A percentile compares a stretch with the other conserved stretches of the same genome.
These are phyloP conservation scores for Melospiza melodia DNA, from an alignment of 2,113 vertebrate genomes.

Conservation along the genomic window DNA sequence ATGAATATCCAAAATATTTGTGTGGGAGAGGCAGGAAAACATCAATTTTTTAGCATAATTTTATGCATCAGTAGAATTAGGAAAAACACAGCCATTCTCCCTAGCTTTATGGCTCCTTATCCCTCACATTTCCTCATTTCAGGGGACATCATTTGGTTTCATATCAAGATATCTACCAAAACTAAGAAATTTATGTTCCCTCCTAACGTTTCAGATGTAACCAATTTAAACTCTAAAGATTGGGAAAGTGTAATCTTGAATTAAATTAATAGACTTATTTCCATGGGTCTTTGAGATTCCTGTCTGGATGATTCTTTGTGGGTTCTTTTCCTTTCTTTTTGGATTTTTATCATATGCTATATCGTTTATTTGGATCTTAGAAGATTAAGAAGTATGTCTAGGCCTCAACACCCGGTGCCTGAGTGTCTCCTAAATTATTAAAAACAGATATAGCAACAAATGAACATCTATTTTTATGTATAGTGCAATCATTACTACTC, in stretches of 20 bases:
- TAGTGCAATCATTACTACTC: background rate
- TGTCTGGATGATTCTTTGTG: background rate
- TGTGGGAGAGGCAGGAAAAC: background rate
- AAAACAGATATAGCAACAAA: slow-evolving; percentile 24
- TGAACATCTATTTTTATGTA: background rate
- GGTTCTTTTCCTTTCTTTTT: background rate
- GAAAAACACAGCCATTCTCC: background rate
- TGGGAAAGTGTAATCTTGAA: background rate
- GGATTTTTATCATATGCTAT: slow-evolving; percentile 22
- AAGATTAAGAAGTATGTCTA: slow-evolving; percentile 21
- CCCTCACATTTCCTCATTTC: background rate
- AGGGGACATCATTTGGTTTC: background rate
- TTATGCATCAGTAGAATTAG: background rate
- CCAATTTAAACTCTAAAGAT: background rate
- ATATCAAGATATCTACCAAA: background rate
- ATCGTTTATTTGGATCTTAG: slow-evolving; percentile 21
- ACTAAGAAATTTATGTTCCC: background rate
- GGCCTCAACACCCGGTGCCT: slow-evolving; percentile 8
- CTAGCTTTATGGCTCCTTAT: background rate
- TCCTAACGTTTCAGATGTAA: slow-evolving; percentile 11
- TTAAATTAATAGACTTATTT: background rate
- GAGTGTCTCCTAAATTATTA: slow-evolving; percentile 49
- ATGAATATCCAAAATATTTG: background rate
- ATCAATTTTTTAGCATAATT: background rate
- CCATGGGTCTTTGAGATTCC: background rate